Conservation (phyloP, 2,113 vertebrate genomes). For the Nicator chloris region DNA sequence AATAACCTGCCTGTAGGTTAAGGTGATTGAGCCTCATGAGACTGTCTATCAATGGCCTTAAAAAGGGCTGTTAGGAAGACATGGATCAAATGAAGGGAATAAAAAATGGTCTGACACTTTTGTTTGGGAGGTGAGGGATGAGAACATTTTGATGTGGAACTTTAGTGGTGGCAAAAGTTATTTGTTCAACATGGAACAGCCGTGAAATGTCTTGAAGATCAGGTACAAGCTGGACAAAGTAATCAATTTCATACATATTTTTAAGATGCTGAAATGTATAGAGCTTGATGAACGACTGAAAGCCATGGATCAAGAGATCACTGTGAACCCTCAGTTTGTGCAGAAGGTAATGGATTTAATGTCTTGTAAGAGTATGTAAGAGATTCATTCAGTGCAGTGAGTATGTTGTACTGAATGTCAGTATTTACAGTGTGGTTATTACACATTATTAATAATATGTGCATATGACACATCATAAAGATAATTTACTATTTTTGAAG, state of each 20-base stretch:
- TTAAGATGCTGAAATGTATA: constrained; percentile 99
- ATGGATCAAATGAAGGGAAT: background rate
- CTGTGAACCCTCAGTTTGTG: constrained; percentile 99
- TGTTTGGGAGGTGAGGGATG: background rate
- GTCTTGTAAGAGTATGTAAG: background rate
- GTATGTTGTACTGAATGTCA: background rate
- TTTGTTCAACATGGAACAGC: background rate
- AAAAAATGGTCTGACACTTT: background rate
- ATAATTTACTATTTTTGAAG: background rate
- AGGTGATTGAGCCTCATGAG: background rate
- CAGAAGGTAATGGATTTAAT: constrained; percentile 85
- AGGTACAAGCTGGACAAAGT: background rate
- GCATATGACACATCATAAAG: background rate
- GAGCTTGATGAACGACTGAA: constrained; percentile 98
- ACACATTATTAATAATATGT: background rate
- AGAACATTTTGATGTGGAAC: background rate
- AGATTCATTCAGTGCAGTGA: background rate
- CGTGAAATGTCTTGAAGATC: background rate
- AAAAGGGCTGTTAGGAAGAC: background rate
- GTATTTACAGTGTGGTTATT: background rate
- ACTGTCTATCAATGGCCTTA: background rate
- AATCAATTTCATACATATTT: background rate
- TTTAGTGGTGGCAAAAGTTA: background rate
- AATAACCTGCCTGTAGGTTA: background rate
- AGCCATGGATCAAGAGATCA: constrained; percentile 99